These are phyloP conservation scores for Mus musculus DNA, from an alignment of 2,113 vertebrate species.

Conservation along the genomic window GRCm39 chr2:26262001-26262500, in stretches of 20 bases:
- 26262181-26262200: rapidly evolving
- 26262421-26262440: not conserved
- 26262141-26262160: rapidly evolving
- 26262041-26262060: not conserved
- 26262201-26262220: not conserved
- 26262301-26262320: rapidly evolving
- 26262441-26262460: rapidly evolving
- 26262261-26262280: not conserved
- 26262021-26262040: rapidly evolving
- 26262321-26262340: rapidly evolving
- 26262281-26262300: not conserved
- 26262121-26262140: no score
- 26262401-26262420: not conserved
- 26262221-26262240: not conserved
- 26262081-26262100: not conserved
- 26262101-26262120: rapidly evolving
- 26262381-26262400: not conserved
- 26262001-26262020: not conserved
- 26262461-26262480: rapidly evolving
- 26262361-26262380: rapidly evolving
- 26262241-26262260: not conserved
- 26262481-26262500: not conserved
- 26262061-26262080: not conserved
- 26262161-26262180: not conserved
- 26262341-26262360: rapidly evolving